Evolutionary conservation across 1,140 invertebrate genomes (phyloP), one percentile per base, ranked within the genome.

Genomic region (Spodoptera litura): DNA sequence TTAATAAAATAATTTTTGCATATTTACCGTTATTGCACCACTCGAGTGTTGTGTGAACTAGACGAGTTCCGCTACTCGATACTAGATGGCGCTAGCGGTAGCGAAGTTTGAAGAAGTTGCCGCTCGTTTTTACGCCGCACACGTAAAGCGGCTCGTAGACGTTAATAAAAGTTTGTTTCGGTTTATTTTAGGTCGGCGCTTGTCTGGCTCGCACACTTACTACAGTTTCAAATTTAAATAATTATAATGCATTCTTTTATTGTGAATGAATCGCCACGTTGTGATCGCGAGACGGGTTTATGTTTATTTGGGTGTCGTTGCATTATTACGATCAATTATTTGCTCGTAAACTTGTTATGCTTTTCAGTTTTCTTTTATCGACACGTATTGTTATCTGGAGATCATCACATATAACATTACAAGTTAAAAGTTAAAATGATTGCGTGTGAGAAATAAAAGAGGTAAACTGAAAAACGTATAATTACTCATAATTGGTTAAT

Each of bases 151-250:
- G 56, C 11, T 78, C 76, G 83, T 88, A 87, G 84, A 88, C 76
- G 82, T 86, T 87, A 87, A 85, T 88, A 89, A 90, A 88, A 89
- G 78, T 89, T 88, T 88, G 86, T 87, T 84, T 83, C 66, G 83
- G 84, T 88, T 88, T 87, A 87, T 85, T 89, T 88, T 82, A 83
- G 80, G 78, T 72, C 52, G 81, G 74, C 80, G 82, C 74, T 80
- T 81, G 87, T 86, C 83, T 87, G 81, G 78, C 52, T 35, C 55
- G 55, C 66, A 77, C 66, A 74, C 80, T 80, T 71, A 82, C 72
- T 79, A 74, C 83, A 72, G 78, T 83, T 84, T 78, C 75, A 75
- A 81, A 81, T 84, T 84, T 81, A 78, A 82, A 82, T 83, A 85
- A 82, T 85, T 82, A 61, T 76, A 70, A 85, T 79, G 76, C 78